Base-by-base conservation (phyloP, 2,888 invertebrate species). In the Synanthedon myopaeformis region DNA sequence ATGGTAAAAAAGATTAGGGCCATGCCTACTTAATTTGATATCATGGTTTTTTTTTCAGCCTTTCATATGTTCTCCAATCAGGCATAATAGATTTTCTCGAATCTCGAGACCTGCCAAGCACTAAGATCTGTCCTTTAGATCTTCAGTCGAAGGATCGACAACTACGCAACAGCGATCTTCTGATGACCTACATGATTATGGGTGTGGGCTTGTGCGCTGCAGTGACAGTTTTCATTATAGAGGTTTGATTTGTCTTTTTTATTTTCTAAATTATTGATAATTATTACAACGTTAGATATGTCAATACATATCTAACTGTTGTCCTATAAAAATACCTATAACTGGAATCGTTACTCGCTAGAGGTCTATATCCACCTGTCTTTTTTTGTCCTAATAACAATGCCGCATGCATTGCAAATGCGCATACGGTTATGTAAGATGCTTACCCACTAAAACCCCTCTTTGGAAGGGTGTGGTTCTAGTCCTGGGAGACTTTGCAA, bases 161-260 rank as follows among this genome's bases (percentile, higher is more conserved):
- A 67, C 79, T 96, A 6, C 81, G 91, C 58, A 94, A 94, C 69
- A 89, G 91, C 3, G 96, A 96, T 73, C 89, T 96, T 1, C 74
- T 90, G 63, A 92, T 95, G 89, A 96, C 96, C 0, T 96, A 95
- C 66, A 83, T 92, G 60, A 92, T 95, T 1, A 93, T 95, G 70
- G 79, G 90, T 1, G 82, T 89, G 0, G 96, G 96, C 0, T 90
- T 95, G 54, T 82, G 86, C 0, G 88, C 92, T 0, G 91, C 93
- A 0, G 66, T 89, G 2, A 81, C 90, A 0, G 88, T 92, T 0
- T 95, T 95, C 66, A 69, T 90, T 41, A 83, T 89, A 6, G 95
- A 96, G 86, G 78, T 93, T 57, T 19, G 45, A 45, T 45, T 11
- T 42, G 4, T 42, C n/a, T 42, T 42, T 42, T n/a, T 42, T 42